These are phyloP conservation scores for Chauna torquata DNA, from an alignment of 2,113 vertebrate genomes.

Conservation along the genomic window DNA sequence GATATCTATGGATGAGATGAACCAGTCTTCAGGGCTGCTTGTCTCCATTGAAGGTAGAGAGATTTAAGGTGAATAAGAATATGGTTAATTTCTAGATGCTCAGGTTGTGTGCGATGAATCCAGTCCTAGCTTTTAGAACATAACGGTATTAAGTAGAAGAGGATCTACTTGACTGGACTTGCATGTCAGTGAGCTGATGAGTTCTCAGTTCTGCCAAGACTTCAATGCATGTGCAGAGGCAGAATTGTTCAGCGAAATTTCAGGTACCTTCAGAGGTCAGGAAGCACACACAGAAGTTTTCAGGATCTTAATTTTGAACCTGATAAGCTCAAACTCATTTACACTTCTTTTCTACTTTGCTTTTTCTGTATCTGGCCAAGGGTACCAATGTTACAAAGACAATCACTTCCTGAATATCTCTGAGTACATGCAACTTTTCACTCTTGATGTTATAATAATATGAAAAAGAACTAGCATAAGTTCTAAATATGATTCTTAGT, in stretches of 20 bases:
- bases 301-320: background rate
- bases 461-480: background rate
- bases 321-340: background rate
- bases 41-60: background rate
- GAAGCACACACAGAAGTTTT: background rate
- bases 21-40: background rate
- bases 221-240: background rate
- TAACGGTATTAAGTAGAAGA: background rate
- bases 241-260: background rate
- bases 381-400: background rate
- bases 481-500: background rate
- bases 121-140: background rate
- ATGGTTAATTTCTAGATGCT: background rate
- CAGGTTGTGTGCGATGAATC: background rate
- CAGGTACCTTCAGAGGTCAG: background rate
- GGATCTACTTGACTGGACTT: background rate
- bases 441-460: background rate
- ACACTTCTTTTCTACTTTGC: background rate
- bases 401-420: background rate
- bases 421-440: background rate
- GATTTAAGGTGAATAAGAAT: background rate
- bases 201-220: background rate
- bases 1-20: background rate
- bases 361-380: background rate
- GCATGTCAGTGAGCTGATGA: background rate